phyloP scores from a whole-genome alignment of 2,113 vertebrate genomes.

The Sisor rabdophorus region DNA sequence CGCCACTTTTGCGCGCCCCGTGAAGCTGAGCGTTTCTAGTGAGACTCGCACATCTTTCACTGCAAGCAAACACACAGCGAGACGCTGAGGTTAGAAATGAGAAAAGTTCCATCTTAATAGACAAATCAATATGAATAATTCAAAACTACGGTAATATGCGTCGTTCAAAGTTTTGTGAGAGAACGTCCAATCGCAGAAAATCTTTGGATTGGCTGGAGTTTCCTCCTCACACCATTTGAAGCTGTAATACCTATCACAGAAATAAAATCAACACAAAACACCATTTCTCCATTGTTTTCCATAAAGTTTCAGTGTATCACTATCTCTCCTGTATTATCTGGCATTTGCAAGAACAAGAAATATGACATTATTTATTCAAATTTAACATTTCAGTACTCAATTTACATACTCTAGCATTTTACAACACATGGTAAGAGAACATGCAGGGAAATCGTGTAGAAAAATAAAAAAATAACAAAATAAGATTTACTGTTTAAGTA shows the following conservation, averaged over 20 bases:
- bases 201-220: neutral
- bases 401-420: slow-evolving; percentile 14
- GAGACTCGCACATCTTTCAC: slow-evolving; percentile 17
- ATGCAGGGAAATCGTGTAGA: neutral
- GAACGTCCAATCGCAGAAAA: neutral
- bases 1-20: slow-evolving; percentile 14
- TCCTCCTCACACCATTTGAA: neutral
- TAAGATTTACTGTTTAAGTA: neutral
- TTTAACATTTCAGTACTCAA: slow-evolving; percentile 16
- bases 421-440: slow-evolving; percentile 4
- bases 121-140: slow-evolving; percentile 1
- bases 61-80: slow-evolving; percentile 9
- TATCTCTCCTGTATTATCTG: slow-evolving; percentile 23
- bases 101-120: slow-evolving; percentile 10
- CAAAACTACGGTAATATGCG: neutral
- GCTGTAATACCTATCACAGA: neutral
- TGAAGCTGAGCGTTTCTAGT: slow-evolving; percentile 24
- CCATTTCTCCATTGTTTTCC: neutral
- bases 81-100: slow-evolving; percentile 5
- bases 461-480: neutral
- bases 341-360: slow-evolving; percentile 7
- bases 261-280: neutral
- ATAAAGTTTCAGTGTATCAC: neutral
- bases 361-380: slow-evolving; percentile 28
- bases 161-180: neutral